Percentiles rank a stretch among this genome's conserved stretches.
phyloP scores from a whole-genome alignment of 2,797 vertebrate species.

The Kryptopterus vitreolus region DNA sequence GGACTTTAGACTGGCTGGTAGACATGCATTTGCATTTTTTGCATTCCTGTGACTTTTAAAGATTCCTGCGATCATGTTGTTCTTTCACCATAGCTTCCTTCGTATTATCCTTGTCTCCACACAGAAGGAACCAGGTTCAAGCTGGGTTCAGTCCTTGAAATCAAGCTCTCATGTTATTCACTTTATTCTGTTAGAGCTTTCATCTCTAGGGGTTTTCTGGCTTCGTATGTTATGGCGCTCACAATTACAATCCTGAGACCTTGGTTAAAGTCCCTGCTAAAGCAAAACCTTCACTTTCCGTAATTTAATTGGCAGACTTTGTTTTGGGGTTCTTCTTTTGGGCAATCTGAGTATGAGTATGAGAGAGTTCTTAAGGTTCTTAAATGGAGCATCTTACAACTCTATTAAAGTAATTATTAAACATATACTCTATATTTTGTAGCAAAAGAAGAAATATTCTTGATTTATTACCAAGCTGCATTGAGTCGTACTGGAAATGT shows the following conservation, averaged over 20 bases:
- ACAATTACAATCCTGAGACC: neutral
- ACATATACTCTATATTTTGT: neutral
- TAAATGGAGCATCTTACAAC: too few species aligned
- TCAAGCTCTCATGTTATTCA: neutral
- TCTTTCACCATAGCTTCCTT: neutral
- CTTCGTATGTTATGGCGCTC: neutral
- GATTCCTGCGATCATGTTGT: neutral
- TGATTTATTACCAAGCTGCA: neutral
- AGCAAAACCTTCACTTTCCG: neutral
- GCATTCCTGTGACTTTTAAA: neutral
- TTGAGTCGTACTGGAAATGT: neutral
- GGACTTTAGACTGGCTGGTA: neutral
- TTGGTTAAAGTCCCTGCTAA: neutral
- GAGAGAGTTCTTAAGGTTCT: neutral
- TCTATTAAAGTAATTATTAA: neutral
- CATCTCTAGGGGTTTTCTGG: neutral
- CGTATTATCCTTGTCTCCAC: neutral
- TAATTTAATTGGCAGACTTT: neutral
- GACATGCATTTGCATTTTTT: neutral
- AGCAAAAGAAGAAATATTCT: too few species aligned
- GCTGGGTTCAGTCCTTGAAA: neutral
- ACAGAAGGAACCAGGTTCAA: neutral
- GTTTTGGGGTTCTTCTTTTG: neutral
- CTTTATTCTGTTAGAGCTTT: neutral
- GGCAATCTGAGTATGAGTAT: neutral